These are phyloP conservation scores for Wiebesia pumilae DNA, from an alignment of 1,140 invertebrate genomes.

Conservation along the genomic window DNA sequence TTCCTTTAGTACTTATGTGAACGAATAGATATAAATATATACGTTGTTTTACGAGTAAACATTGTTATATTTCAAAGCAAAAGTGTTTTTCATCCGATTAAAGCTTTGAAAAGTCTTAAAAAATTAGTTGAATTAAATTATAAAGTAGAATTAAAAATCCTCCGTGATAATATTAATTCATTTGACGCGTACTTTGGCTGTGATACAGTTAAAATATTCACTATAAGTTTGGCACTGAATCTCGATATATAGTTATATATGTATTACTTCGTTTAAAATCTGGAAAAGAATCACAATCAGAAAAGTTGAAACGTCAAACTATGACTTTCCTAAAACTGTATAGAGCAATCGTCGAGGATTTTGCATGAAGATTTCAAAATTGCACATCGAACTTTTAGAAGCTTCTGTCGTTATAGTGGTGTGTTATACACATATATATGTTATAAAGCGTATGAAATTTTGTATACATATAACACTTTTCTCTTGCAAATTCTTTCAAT, in stretches of 20 bases:
- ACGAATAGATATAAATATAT: too few relatives aligned
- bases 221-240: not conserved
- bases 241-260: too few relatives aligned
- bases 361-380: slow-evolving; percentile 51
- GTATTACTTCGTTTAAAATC: slow-evolving; percentile 1
- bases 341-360: not conserved
- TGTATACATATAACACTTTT: not conserved
- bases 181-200: not conserved
- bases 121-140: not conserved
- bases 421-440: not conserved
- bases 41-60: too few relatives aligned
- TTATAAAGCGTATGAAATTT: not conserved
- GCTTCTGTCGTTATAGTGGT: not conserved
- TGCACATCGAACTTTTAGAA: slow-evolving; percentile 40
- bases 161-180: not conserved
- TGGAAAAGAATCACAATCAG: slow-evolving; percentile 45
- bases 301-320: slow-evolving; percentile 56
- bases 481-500: slow-evolving; percentile 46
- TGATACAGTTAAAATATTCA: not conserved
- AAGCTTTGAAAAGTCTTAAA: too few relatives aligned
- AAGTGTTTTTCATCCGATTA: too few relatives aligned
- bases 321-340: slow-evolving; percentile 60
- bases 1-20: too few relatives aligned
- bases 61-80: too few relatives aligned
- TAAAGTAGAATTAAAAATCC: not conserved